These are phyloP conservation scores for Eupleurogrammus muticus DNA, from an alignment of 2,797 vertebrate species.

Conservation along the genomic window DNA sequence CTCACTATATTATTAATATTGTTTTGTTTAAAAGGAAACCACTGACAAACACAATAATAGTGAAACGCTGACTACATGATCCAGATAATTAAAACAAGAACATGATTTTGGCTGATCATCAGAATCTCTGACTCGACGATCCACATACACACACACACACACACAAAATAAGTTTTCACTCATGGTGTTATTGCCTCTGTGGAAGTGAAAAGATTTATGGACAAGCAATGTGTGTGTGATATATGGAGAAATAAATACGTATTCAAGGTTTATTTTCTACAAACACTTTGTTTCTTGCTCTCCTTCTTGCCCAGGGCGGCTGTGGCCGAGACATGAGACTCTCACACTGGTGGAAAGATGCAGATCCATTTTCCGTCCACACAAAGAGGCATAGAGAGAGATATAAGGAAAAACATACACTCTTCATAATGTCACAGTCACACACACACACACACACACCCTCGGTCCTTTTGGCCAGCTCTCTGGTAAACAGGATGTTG, in stretches of 20 bases:
- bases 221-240: neutral
- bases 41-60: neutral
- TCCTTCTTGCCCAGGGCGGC: constrained; percentile 38
- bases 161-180: neutral
- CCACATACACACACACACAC: neutral
- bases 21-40: constrained; percentile 3
- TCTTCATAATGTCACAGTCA: neutral
- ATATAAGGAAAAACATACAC: constrained; percentile 13
- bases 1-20: neutral
- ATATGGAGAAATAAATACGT: neutral
- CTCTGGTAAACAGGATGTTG: constrained; percentile 83
- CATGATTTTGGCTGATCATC: neutral
- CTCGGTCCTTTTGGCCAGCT: constrained; percentile 78
- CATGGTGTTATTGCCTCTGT: neutral
- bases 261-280: neutral
- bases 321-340: constrained; percentile 73
- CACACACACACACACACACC: constrained; percentile 58
- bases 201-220: neutral
- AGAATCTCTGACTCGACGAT: neutral
- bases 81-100: neutral
- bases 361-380: constrained; percentile 47
- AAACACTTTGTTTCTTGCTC: constrained; percentile 25
- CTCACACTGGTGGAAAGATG: constrained; percentile 49
- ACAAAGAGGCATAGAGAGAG: constrained; percentile 10
- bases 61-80: neutral